Conservation (phyloP, 2,797 vertebrate species). For the Labeo calbasu region DNA sequence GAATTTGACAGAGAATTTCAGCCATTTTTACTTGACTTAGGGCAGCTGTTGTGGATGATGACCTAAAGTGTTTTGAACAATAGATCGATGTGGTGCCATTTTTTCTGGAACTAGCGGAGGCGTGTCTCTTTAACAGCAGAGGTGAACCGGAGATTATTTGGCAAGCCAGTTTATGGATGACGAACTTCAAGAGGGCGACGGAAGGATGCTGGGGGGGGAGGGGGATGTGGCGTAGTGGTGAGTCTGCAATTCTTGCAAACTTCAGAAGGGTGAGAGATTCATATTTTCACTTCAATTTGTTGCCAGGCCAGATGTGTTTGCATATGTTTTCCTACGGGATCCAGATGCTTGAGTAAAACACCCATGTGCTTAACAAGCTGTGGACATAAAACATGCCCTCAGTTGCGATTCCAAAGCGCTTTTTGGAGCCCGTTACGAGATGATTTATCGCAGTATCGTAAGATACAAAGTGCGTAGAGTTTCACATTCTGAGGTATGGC, state of each 20-base stretch:
- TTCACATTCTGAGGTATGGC: conserved; percentile 54
- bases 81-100: conserved; percentile 41
- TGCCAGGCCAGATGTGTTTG: conserved; percentile 79
- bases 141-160: conserved; percentile 4
- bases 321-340: conserved; percentile 79
- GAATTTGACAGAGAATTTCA: conserved; percentile 66
- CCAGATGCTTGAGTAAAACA: conserved; percentile 81
- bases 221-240: conserved; percentile 54
- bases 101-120: conserved; percentile 24
- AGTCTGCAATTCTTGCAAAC: conserved; percentile 53
- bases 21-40: conserved; percentile 54
- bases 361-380: conserved; percentile 84
- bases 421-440: conserved; percentile 73
- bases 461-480: conserved; percentile 52
- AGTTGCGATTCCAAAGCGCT: conserved; percentile 73
- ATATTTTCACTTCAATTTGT: conserved; percentile 70
- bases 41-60: conserved; percentile 37
- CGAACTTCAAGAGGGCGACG: conserved; percentile 11
- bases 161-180: conserved; percentile 46
- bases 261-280: conserved; percentile 67
- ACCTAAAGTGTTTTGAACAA: conserved; percentile 46
- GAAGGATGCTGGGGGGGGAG: conserved; percentile 10
- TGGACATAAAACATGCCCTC: conserved; percentile 82
- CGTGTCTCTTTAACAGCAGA: not conserved
- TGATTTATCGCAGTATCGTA: conserved; percentile 74